phyloP scores from a whole-genome alignment of 2,113 vertebrate genomes.

The Entelurus aequoreus region DNA sequence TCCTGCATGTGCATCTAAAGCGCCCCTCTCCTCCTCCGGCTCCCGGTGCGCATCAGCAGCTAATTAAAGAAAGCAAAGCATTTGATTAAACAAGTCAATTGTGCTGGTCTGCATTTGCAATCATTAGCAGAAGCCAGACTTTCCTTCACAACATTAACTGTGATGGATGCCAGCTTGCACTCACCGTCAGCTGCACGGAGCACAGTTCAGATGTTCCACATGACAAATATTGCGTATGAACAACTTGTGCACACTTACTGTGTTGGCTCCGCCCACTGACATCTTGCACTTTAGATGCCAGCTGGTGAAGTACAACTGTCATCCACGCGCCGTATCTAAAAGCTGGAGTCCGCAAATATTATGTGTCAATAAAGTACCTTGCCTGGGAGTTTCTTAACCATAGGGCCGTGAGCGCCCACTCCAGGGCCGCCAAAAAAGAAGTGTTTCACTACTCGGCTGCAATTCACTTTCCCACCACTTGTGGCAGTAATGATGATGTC shows the following conservation, averaged over 20 bases:
- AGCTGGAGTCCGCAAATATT: no score
- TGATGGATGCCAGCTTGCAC: conserved; percentile 53
- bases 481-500: no score
- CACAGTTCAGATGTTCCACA: conserved; percentile 28
- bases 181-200: conserved; percentile 13
- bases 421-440: no score
- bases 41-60: conserved; percentile 57
- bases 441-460: no score
- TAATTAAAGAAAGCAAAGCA: conserved; percentile 71
- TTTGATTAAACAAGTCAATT: conserved; percentile 73
- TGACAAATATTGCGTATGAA: conserved; percentile 24
- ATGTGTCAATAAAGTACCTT: no score
- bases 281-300: conserved; percentile 6
- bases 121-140: conserved; percentile 66
- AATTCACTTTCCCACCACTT: no score
- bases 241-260: conserved; percentile 28
- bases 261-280: conserved; percentile 6
- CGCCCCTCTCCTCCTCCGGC: conserved; percentile 23
- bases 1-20: conserved; percentile 27
- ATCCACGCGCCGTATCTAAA: neutral
- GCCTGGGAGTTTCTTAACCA: no score
- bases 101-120: conserved; percentile 65
- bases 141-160: conserved; percentile 65
- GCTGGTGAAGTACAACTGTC: neutral
- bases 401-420: no score